phyloP scores from a whole-genome alignment of 2,113 vertebrate species.

The Jacana jacana region DNA sequence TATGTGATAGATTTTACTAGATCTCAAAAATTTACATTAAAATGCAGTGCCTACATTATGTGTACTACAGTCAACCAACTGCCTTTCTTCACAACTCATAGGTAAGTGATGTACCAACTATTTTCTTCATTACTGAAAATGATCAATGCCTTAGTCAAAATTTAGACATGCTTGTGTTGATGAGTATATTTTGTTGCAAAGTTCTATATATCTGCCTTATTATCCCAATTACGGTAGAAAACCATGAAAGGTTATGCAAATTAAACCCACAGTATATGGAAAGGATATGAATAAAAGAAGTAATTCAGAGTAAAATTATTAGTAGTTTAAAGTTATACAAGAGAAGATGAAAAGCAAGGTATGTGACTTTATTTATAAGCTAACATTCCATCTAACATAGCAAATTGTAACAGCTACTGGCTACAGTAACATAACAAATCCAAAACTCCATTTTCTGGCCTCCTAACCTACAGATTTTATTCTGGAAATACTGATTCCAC shows the following conservation, averaged over 20 bases:
- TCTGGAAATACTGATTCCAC: neutral
- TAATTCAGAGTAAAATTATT: constrained; percentile 8
- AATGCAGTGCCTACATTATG: fast-evolving
- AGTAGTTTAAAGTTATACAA: neutral
- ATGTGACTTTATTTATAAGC: neutral
- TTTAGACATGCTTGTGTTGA: neutral
- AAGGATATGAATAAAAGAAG: neutral
- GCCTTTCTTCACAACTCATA: neutral
- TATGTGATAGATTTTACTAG: neutral
- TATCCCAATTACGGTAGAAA: neutral
- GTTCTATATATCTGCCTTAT: neutral
- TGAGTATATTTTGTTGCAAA: neutral
- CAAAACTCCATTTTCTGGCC: neutral
- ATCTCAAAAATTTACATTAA: neutral
- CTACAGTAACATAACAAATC: neutral
- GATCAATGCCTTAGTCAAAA: neutral
- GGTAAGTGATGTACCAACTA: neutral
- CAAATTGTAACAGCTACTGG: neutral
- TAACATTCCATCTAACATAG: neutral
- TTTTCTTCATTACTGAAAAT: neutral
- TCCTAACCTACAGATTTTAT: neutral
- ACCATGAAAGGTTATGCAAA: neutral
- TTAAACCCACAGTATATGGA: neutral
- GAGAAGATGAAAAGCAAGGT: neutral
- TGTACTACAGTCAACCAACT: neutral